These are phyloP conservation scores for Dreissena polymorpha DNA, from an alignment of 1,140 invertebrate genomes.

Conservation along the genomic window DNA sequence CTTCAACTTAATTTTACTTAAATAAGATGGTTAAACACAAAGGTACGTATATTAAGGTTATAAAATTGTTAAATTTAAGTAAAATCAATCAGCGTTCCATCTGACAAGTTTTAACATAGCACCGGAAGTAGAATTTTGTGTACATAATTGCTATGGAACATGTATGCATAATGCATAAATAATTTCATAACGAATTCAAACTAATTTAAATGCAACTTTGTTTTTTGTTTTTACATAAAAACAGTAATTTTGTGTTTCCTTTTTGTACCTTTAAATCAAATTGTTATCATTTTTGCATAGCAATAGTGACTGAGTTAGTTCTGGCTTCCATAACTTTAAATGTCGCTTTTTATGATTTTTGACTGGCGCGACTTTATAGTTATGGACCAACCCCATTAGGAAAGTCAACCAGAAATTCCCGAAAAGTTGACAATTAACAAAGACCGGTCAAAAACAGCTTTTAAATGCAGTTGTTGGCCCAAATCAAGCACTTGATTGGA, in stretches of 20 bases:
- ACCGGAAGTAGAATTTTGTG: slow-evolving; percentile 49
- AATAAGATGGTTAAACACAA: slow-evolving; percentile 28
- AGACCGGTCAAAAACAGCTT: too few species aligned
- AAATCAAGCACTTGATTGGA: too few species aligned
- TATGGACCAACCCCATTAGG: too few species aligned
- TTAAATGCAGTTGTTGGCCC: too few species aligned
- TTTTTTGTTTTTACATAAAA: background rate
- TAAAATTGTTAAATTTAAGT: background rate
- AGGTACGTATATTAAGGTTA: slow-evolving; percentile 11
- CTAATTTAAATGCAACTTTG: background rate
- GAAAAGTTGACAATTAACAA: too few species aligned
- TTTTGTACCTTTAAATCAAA: background rate
- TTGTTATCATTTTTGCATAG: background rate
- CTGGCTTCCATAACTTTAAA: too few species aligned
- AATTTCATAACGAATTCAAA: background rate
- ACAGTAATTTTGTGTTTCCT: background rate
- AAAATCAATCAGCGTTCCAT: slow-evolving; percentile 26
- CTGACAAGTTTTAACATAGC: slow-evolving; percentile 41
- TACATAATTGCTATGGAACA: slow-evolving; percentile 53
- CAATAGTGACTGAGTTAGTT: background rate
- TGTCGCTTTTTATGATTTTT: too few species aligned
- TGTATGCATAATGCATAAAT: background rate
- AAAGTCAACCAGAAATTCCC: too few species aligned
- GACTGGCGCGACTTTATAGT: too few species aligned
- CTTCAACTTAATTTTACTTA: background rate